phyloP scores from a whole-genome alignment of 2,888 invertebrate genomes.

The Tachystola acroxantha region DNA sequence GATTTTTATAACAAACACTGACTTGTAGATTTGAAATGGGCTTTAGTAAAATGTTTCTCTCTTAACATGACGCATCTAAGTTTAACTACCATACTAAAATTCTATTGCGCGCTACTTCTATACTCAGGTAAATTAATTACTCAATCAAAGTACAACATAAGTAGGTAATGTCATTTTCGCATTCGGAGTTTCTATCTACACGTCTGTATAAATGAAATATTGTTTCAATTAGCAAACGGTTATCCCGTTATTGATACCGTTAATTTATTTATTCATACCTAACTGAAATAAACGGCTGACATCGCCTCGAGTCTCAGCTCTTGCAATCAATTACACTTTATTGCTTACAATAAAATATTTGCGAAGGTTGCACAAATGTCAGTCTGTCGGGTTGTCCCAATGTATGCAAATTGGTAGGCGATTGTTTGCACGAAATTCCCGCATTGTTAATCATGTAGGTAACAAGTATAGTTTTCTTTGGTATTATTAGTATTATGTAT shows the following conservation, averaged over 20 bases:
- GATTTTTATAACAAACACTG: slow-evolving; percentile 42
- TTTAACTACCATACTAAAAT: no score
- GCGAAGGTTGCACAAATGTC: slow-evolving; percentile 27
- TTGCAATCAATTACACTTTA: slow-evolving; percentile 40
- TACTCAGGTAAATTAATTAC: no score
- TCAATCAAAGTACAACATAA: no score
- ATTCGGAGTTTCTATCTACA: no score
- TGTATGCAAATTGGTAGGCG: slow-evolving; percentile 9
- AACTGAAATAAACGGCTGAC: slow-evolving; percentile 45
- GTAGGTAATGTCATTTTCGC: no score
- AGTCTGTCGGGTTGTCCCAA: slow-evolving; percentile 7
- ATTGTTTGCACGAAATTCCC: neutral
- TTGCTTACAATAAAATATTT: slow-evolving; percentile 32
- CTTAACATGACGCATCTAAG: no score
- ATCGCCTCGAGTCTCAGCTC: slow-evolving; percentile 20
- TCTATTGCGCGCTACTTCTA: no score
- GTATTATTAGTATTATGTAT: neutral
- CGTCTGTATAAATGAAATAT: neutral
- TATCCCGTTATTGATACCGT: slow-evolving; percentile 14
- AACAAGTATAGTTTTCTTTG: no score
- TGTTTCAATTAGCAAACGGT: slow-evolving; percentile 15
- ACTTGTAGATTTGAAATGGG: slow-evolving; percentile 14
- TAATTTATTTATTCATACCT: slow-evolving; percentile 25
- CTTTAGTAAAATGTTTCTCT: no score
- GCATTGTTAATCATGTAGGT: no score